phyloP scores from a whole-genome alignment of 2,888 invertebrate species.

The Physocephala rufipes region DNA sequence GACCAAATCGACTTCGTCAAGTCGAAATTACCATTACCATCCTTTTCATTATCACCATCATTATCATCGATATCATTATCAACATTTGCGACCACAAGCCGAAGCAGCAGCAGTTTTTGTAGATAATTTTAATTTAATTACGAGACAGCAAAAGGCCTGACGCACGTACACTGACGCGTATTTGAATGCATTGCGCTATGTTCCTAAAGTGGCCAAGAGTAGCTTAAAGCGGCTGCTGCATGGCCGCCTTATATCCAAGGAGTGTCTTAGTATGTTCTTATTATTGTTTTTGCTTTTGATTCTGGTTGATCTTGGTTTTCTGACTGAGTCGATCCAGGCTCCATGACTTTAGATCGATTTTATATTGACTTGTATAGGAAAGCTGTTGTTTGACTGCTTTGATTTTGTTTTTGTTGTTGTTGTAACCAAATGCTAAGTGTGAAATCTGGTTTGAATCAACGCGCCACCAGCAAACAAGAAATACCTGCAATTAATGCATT shows the following conservation, averaged over 20 bases:
- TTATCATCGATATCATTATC: background rate
- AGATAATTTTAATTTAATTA: slow-evolving; percentile 10
- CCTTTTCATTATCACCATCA: background rate
- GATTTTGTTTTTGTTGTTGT: too few relatives aligned
- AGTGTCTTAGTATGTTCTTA: slow-evolving; percentile 16
- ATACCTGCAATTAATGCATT: too few relatives aligned
- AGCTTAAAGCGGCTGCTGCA: slow-evolving; percentile 12
- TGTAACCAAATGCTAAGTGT: too few relatives aligned
- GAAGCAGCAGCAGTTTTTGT: slow-evolving; percentile 16
- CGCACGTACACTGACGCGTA: slow-evolving; percentile 3
- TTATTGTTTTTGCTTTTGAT: background rate
- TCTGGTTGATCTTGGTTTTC: background rate
- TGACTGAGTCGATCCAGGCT: background rate
- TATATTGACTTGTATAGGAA: slow-evolving; percentile 22
- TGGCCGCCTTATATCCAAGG: slow-evolving; percentile 6
- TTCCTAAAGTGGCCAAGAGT: slow-evolving; percentile 18
- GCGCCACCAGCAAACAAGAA: background rate
- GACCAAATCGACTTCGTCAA: too few relatives aligned
- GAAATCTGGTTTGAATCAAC: slow-evolving; percentile 22
- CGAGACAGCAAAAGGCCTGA: slow-evolving; percentile 13
- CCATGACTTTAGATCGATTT: background rate
- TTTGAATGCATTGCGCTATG: slow-evolving; percentile 4
- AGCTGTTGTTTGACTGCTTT: background rate
- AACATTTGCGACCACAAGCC: background rate
- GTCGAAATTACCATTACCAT: background rate